Base-by-base conservation (phyloP, 2,113 vertebrate species). In the Romanogobio albipinnatus region DNA sequence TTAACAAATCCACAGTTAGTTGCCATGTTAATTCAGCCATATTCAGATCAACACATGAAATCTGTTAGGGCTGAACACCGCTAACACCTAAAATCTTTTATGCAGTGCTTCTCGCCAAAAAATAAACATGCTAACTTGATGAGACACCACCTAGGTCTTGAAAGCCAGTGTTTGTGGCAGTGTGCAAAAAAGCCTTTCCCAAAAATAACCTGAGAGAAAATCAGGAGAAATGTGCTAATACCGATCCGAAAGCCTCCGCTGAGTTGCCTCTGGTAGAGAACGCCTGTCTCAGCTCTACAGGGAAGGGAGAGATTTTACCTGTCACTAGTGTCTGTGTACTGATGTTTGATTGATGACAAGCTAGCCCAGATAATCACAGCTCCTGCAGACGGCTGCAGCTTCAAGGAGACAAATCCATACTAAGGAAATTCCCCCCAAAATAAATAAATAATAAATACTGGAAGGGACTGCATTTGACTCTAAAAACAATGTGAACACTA, bases 281-380 rank as follows among this genome's bases (percentile, higher is more conserved):
- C 15, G 17, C 58, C 10, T 29, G 17, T 45, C 70, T 84, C 75
- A 76, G 24, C 43, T 68, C n/a, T 39, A 45, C 74, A 68, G 83
- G 66, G 83, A 83, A 39, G 58, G 53, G 26, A 70, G 29, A 77
- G 81, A 84, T 74, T 47, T 39, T 7, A 62, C 88, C 81, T 82
- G 71, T 66, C 84, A 87, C 17, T 61, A 56, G 9, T 19, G 3
- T 66, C 73, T 47, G 56, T 77, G 24, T 22, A 49, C 49, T 68
- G 68, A 83, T 47, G 81, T 64, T 58, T 86, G 83, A 79, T n/a
- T 73, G 64, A 83, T 26, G 71, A 68, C 58, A 76, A 47, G 56
- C 47, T n/a, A 66, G 80, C 22, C 68, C 17, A 73, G 45, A 78
- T 68, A 81, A 71, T 17, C 53, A 22, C 53, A 26, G 75, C 84